A percentile compares a stretch with the other conserved stretches of the same genome.
These are phyloP conservation scores for Danio albolineatus DNA, from an alignment of 2,797 vertebrate species.

Conservation along the genomic window DNA sequence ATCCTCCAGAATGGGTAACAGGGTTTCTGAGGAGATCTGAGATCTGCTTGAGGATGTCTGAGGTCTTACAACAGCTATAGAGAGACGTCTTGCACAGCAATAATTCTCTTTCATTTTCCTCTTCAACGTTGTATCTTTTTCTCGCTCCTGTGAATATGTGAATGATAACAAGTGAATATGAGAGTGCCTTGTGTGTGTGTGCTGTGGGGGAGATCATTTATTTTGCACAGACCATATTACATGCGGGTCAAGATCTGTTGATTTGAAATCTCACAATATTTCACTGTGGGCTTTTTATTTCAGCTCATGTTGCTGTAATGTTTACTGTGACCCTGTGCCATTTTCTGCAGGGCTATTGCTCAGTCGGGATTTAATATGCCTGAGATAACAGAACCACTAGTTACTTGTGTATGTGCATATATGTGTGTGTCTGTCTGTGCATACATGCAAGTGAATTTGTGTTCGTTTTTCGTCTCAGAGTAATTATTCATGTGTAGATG, in stretches of 20 bases:
- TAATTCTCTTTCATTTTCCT: conserved; percentile 42
- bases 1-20: conserved; percentile 10
- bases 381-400: conserved; percentile 4
- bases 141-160: conserved; percentile 21
- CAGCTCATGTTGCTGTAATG: conserved; percentile 21
- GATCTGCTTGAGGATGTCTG: conserved; percentile 30
- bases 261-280: conserved; percentile 36
- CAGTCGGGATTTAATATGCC: conserved; percentile 7
- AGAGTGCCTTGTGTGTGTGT: background rate
- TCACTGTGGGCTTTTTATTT: conserved; percentile 15
- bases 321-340: conserved; percentile 33
- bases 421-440: background rate
- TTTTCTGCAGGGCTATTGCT: conserved; percentile 11
- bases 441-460: background rate
- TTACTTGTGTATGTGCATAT: conserved; percentile 12
- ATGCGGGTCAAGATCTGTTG: conserved; percentile 30
- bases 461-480: conserved; percentile 15
- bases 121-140: conserved; percentile 35
- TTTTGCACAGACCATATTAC: conserved; percentile 16
- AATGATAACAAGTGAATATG: conserved; percentile 23
- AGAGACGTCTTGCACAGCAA: conserved; percentile 26
- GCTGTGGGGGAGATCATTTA: conserved; percentile 24
- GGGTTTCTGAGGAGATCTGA: conserved; percentile 20
- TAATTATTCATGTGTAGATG: conserved; percentile 35
- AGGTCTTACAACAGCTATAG: conserved; percentile 37